Base-by-base conservation (phyloP, 92 coral and sea anemone species). In the Hydrozoanthus gracilis region DNA sequence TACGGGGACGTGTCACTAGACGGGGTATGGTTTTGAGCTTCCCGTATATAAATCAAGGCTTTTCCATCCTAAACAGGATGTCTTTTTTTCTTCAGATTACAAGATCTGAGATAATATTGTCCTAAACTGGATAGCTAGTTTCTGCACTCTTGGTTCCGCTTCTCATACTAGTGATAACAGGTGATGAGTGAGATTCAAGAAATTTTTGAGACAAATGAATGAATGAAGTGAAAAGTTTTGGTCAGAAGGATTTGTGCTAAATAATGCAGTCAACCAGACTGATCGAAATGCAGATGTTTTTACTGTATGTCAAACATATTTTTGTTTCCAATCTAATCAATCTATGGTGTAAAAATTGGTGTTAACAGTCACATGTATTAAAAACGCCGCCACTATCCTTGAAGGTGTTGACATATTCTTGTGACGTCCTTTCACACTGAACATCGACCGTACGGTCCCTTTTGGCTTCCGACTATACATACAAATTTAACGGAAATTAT, bases 301-400 rank as follows among this genome's bases (percentile, higher is more conserved):
- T 61, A 61, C 68, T 61, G 68, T 61, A 61, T 54, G 68, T 61
- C 68, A 61, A 61, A 61, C 68, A 61, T 61, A 61, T 61, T 62
- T 62, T 62, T 62, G 68, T 62, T 62, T 62, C 68, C 68, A 14
- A 14, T 62, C 68, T 62, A 62, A 62, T 14, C 27, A 62, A 62
- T 62, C 18, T 62, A 62, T 15, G 68, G 68, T 62, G 68, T 62
- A 62, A 62, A 62, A 62, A 62, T 4, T 62, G 27, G 68, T 62
- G 65, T 54, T 54, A 54, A 54, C 60, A 54, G 60, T 27, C 39
- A 2, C 39, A 27, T 27, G 39, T 27, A 27, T 27, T 27, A 27
- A 27, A 27, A 27, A 27, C 60, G 60, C 60, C 2, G 2, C 60
- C 60, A 54, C 60, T 54, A 54, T 54, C 60, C 2, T 54, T 54